Evolutionary conservation across 2,888 invertebrate species (phyloP).

Genomic region (Aromia moschata): DNA sequence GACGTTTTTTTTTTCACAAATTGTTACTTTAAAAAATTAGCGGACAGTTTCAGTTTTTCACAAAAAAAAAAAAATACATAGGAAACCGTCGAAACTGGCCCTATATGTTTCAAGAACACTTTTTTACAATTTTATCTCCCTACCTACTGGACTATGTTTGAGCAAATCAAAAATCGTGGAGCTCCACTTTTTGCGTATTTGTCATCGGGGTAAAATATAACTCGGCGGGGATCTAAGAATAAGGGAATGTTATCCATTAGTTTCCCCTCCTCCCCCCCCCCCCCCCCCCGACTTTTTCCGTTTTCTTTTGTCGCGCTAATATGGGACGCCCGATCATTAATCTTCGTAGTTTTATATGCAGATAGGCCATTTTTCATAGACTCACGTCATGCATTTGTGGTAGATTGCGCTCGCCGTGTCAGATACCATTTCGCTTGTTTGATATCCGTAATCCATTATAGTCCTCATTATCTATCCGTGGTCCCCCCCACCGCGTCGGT

Average conservation of each 20-base stretch:
- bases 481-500: not conserved
- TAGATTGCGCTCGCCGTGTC: conserved; percentile 11
- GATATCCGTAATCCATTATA: not conserved
- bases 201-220: conserved; percentile 33
- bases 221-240: conserved; percentile 37
- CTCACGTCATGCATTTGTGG: conserved; percentile 19
- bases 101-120: no score
- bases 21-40: no score
- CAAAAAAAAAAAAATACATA: no score
- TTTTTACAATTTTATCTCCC: no score
- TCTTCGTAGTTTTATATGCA: conserved; percentile 40
- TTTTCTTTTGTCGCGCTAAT: conserved; percentile 41
- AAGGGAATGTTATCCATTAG: conserved; percentile 48
- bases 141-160: no score
- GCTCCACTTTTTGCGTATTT: conserved; percentile 37
- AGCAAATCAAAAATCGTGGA: no score
- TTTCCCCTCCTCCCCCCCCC: no score
- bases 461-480: not conserved
- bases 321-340: conserved; percentile 43
- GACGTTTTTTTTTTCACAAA: no score
- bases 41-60: no score
- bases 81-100: no score
- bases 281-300: conserved; percentile 38
- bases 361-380: conserved; percentile 42
- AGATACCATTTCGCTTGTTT: conserved; percentile 4